Conservation (phyloP, 1,140 invertebrate genomes). For the Cydia amplana region DNA sequence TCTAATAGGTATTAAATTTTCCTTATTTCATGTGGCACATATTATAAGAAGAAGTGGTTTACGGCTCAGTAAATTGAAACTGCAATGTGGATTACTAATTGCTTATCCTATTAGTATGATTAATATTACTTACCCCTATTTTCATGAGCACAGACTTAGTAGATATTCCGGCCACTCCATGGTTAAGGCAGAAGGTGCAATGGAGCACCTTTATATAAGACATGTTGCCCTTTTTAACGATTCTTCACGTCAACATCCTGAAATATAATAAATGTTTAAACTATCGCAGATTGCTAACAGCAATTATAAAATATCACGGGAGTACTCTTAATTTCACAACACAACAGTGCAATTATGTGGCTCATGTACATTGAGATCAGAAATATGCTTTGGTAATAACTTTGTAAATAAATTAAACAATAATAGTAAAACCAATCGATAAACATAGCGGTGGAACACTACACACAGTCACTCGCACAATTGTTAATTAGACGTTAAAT, state of each 20-base stretch:
- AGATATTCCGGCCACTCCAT: conserved; percentile 53
- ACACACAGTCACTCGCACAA: background rate
- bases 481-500: background rate
- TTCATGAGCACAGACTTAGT: conserved; percentile 60
- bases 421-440: conserved; percentile 14
- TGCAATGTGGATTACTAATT: too few relatives aligned
- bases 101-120: background rate
- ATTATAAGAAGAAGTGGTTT: background rate
- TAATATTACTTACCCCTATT: conserved; percentile 55
- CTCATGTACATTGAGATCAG: background rate
- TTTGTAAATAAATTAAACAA: background rate
- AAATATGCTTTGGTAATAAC: background rate
- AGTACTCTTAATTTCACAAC: background rate
- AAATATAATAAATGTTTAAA: conserved; percentile 38
- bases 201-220: conserved; percentile 66
- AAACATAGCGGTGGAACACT: background rate
- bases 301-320: background rate
- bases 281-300: background rate
- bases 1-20: background rate
- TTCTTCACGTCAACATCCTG: conserved; percentile 62
- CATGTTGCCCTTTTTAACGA: conserved; percentile 48
- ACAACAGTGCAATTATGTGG: background rate
- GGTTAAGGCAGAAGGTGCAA: conserved; percentile 61
- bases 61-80: too few relatives aligned
- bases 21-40: background rate